These are phyloP conservation scores for Dolichotis patagonum DNA, from an alignment of 2,113 vertebrate species.

Conservation along the genomic window DNA sequence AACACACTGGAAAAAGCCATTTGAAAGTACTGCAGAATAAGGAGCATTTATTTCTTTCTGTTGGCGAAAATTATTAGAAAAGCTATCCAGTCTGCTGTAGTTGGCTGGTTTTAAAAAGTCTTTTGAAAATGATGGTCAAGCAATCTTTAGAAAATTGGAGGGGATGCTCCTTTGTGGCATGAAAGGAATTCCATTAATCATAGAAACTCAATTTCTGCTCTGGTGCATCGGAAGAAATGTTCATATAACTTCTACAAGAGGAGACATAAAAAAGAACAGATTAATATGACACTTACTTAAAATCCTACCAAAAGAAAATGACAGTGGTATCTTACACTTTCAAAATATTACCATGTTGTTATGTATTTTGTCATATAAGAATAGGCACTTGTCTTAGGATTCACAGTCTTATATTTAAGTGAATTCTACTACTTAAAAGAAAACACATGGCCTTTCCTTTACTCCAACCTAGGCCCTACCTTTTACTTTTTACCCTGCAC, in stretches of 20 bases:
- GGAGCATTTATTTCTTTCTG: conserved; percentile 86
- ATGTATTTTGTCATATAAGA: not conserved
- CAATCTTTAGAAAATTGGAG: conserved; percentile 86
- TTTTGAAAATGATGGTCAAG: conserved; percentile 83
- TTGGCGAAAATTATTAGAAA: conserved; percentile 86
- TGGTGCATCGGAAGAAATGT: conserved; percentile 85
- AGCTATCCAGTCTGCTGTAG: conserved; percentile 85
- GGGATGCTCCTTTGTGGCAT: conserved; percentile 83
- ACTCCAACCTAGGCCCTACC: not conserved
- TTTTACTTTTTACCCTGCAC: not conserved
- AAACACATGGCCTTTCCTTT: conserved; percentile 9
- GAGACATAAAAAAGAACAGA: conserved; percentile 77
- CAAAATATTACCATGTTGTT: conserved; percentile 10
- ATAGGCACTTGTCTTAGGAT: not conserved
- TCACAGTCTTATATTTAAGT: not conserved
- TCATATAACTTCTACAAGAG: conserved; percentile 93
- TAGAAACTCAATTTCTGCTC: conserved; percentile 84
- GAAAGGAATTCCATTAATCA: conserved; percentile 83
- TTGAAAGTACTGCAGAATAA: conserved; percentile 83
- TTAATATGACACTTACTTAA: conserved; percentile 70
- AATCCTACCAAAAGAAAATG: not conserved
- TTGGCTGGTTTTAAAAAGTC: conserved; percentile 87
- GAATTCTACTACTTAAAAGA: not conserved
- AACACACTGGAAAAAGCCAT: conserved; percentile 84
- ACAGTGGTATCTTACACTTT: not conserved